A percentile compares a stretch with the other conserved stretches of the same genome.
phyloP scores from a whole-genome alignment of 2,797 vertebrate species.

The Gadopsis marmoratus region DNA sequence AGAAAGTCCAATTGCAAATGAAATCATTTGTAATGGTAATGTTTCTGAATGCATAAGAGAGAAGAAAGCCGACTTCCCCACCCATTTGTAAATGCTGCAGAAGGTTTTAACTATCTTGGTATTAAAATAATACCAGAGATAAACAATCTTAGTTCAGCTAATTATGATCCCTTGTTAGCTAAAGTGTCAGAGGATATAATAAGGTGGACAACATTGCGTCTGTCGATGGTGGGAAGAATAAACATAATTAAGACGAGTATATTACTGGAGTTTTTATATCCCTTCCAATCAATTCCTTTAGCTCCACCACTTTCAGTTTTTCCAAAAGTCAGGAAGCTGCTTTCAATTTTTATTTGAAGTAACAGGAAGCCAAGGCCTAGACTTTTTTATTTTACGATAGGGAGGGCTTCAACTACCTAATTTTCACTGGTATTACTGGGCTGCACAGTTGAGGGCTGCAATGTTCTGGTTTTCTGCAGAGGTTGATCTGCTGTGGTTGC shows the following conservation, averaged over 20 bases:
- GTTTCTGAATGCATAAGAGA: too few species aligned
- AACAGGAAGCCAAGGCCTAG: not conserved
- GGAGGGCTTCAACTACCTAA: not conserved
- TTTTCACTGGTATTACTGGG: too few species aligned
- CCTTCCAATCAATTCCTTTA: not conserved
- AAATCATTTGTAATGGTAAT: not conserved
- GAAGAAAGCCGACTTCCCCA: too few species aligned
- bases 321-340: not conserved
- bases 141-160: not conserved
- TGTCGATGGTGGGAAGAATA: not conserved
- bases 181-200: not conserved
- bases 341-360: not conserved
- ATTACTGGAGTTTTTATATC: too few species aligned
- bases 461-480: not conserved
- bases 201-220: not conserved
- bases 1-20: not conserved
- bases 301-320: not conserved
- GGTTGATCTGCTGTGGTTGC: not conserved
- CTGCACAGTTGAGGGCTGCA: too few species aligned
- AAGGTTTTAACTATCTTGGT: not conserved
- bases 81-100: too few species aligned
- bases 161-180: not conserved
- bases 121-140: not conserved
- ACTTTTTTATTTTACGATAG: not conserved
- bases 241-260: too few species aligned